Evolutionary conservation across 2,113 vertebrate genomes (phyloP).

Genomic region (Steatornis caripensis): DNA sequence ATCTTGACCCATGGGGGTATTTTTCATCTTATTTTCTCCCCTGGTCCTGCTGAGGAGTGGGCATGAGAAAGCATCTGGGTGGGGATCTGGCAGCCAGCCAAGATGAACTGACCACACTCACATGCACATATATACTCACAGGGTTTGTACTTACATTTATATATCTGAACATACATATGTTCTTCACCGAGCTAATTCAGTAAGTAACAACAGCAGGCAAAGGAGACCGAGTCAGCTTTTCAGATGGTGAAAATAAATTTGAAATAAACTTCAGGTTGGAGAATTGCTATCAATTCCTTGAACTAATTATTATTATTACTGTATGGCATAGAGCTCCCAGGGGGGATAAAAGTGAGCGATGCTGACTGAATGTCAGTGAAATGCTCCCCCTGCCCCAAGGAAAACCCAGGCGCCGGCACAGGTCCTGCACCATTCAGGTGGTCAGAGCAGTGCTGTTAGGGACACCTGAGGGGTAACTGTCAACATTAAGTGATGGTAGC

Average conservation of each 20-base stretch:
- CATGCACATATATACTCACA: rapidly evolving
- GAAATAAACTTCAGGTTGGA: neutral
- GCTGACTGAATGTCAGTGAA: neutral
- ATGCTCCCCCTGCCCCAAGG: neutral
- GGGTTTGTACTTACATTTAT: neutral
- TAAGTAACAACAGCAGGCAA: neutral
- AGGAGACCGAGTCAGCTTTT: neutral
- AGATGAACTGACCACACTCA: neutral
- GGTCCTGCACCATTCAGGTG: neutral
- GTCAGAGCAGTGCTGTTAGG: neutral
- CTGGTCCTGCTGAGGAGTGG: neutral
- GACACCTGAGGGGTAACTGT: neutral
- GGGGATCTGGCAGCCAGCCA: neutral
- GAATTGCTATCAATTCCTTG: neutral
- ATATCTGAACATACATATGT: neutral
- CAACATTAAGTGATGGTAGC: neutral
- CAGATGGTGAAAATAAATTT: neutral
- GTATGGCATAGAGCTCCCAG: neutral
- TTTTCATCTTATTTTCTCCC: neutral
- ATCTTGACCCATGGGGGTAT: neutral
- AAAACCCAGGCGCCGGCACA: neutral
- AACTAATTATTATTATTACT: neutral
- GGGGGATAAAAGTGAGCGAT: neutral
- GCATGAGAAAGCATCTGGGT: neutral
- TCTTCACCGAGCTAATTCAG: neutral